Base-by-base conservation (phyloP, 30 jellyfish, hydroid and myxozoan genomes). In the Nemopilema nomurai region DNA sequence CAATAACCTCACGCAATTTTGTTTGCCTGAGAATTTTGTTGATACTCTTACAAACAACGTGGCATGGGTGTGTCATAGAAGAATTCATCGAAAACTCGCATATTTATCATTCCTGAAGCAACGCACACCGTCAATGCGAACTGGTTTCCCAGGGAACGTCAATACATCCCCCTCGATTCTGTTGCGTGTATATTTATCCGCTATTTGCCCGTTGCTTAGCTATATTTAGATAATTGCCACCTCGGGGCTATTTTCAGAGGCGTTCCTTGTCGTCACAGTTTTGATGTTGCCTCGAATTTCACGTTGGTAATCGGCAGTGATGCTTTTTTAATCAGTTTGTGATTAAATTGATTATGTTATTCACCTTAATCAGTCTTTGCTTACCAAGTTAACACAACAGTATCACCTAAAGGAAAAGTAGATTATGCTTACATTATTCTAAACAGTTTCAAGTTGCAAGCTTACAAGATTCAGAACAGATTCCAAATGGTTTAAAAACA, bases 171-270 rank as follows among this genome's bases (percentile, higher is more conserved):
- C 83, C 50, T 73, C 33, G 83, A 30, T 67, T 73, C 69, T 32
- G 49, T 1, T 4, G 83, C 7, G 20, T 3, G 69, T 73, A 73
- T 73, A 29, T 73, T 18, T 8, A 41, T 73, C 32, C 9, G 49
- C 23, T 73, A 67, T 73, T 73, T 73, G 83, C 33, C 69, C 1
- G 33, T 1, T 21, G 21, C 69, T 73, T 73, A 49, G 33, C 22
- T 73, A 73, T 31, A 18, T 41, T 32, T 20, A 7, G 31, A 8
- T 41, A 3, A 13, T 41, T 41, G 57, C 57, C 13, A 41, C 9
- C 8, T 33, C 25, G 69, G 69, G 69, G n/a, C 83, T 73, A 73
- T 73, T 73, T 73, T 73, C 83, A 33, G 83, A 31, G 22, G 50
- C 52, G 33, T 73, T 30, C 41, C 83, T 29, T 69, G 50, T 73